These are phyloP conservation scores for Drosophila prolongata DNA, from an alignment of 2,888 invertebrate genomes.

Conservation along the genomic window DNA sequence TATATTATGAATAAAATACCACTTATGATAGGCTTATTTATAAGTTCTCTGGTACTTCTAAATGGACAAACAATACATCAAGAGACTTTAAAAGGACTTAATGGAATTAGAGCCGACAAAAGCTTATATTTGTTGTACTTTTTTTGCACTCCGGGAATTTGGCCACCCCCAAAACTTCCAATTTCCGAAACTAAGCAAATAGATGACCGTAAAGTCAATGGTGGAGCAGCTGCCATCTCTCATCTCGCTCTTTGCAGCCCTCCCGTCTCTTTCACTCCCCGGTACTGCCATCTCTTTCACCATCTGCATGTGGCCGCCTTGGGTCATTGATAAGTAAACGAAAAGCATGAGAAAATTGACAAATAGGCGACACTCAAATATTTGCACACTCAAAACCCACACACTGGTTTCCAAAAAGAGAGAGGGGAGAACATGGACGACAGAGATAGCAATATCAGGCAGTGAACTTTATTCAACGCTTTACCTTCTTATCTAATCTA, in stretches of 20 bases:
- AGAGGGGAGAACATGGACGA: neutral
- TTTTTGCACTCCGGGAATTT: neutral
- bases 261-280: neutral
- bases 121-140: slow-evolving; percentile 1
- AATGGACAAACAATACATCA: neutral
- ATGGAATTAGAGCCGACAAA: slow-evolving; percentile 12
- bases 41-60: neutral
- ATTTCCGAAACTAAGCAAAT: slow-evolving; percentile 25
- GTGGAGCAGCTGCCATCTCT: slow-evolving; percentile 6
- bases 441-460: neutral
- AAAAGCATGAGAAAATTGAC: slow-evolving; percentile 50
- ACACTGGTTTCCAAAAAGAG: neutral
- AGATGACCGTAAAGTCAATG: slow-evolving; percentile 32
- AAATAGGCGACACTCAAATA: slow-evolving; percentile 54
- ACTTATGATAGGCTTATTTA: no score
- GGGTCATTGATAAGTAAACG: slow-evolving; percentile 52
- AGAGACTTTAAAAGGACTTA: slow-evolving; percentile 5
- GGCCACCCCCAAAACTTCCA: slow-evolving; percentile 5
- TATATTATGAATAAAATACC: no score
- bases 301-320: slow-evolving; percentile 16
- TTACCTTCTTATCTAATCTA: slow-evolving; percentile 19
- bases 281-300: neutral
- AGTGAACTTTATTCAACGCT: slow-evolving; percentile 18
- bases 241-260: neutral
- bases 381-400: slow-evolving; percentile 43